phyloP scores from a whole-genome alignment of 2,888 invertebrate genomes.

The Schizaphis graminum region DNA sequence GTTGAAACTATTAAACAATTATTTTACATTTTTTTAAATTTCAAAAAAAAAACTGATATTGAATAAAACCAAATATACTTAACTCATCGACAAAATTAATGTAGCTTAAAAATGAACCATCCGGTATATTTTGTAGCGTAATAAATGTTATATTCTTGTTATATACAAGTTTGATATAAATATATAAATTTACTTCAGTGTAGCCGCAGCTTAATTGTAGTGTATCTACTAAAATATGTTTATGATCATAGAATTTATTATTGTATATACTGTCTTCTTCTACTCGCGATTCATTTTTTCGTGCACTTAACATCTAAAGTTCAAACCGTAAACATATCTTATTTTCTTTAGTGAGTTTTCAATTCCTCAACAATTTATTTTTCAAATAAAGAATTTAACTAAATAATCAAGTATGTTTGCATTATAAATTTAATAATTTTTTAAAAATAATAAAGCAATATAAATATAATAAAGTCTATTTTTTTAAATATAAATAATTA shows the following conservation, averaged over 20 bases:
- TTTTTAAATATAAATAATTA: neutral
- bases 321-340: conserved; percentile 19
- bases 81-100: neutral
- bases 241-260: conserved; percentile 12
- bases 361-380: neutral
- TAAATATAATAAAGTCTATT: neutral
- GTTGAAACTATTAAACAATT: neutral
- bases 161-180: conserved; percentile 3
- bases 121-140: neutral
- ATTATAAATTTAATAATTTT: neutral
- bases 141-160: neutral
- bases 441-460: neutral
- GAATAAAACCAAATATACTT: neutral
- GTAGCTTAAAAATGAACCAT: neutral
- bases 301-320: conserved; percentile 49
- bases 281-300: conserved; percentile 17
- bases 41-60: neutral
- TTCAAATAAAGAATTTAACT: neutral
- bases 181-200: conserved; percentile 21
- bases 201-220: conserved; percentile 40
- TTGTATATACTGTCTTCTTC: conserved; percentile 31
- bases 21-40: neutral
- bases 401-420: conserved; percentile 42
- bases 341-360: conserved; percentile 38
- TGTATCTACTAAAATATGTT: conserved; percentile 15